A percentile compares a stretch with the other conserved stretches of the same genome.
Conservation (phyloP, 2,113 vertebrate genomes). For the Cynocephalus volans region DNA sequence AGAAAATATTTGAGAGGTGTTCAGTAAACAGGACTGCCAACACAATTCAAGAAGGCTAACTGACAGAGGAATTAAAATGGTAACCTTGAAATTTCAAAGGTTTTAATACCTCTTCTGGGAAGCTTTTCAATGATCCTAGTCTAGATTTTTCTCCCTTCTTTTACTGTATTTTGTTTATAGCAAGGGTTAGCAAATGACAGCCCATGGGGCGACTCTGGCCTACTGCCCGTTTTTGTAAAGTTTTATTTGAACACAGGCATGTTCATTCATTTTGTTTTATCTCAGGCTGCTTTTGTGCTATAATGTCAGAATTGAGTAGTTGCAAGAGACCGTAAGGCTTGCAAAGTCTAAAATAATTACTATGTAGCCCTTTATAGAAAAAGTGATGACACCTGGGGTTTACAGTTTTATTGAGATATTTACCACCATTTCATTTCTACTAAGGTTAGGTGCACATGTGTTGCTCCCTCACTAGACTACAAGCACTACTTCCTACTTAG, state of each 20-base stretch:
- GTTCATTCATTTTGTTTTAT: not conserved
- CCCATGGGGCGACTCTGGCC: not conserved
- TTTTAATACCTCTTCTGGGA: not conserved
- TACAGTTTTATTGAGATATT: conserved; percentile 24
- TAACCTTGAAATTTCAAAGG: conserved; percentile 48
- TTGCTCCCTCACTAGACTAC: not conserved
- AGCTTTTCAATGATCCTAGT: conserved; percentile 54
- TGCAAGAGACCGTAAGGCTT: not conserved
- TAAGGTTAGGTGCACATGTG: not conserved
- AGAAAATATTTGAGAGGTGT: not conserved
- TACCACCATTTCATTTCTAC: not conserved
- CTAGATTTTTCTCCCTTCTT: conserved; percentile 15
- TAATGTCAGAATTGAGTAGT: not conserved
- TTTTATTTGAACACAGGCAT: conserved; percentile 27
- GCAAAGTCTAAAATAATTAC: conserved; percentile 35
- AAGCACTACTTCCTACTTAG: not conserved
- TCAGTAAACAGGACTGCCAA: not conserved
- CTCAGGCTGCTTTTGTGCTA: conserved; percentile 36
- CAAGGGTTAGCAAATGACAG: conserved; percentile 10
- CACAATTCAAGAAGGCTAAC: not conserved
- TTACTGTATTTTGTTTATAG: conserved; percentile 9
- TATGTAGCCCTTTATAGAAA: conserved; percentile 1
- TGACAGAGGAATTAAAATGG: not conserved
- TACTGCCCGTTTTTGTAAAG: conserved; percentile 20
- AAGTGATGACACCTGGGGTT: not conserved